Base-by-base conservation (phyloP, 2,888 invertebrate species). In the Thumatha senex region DNA sequence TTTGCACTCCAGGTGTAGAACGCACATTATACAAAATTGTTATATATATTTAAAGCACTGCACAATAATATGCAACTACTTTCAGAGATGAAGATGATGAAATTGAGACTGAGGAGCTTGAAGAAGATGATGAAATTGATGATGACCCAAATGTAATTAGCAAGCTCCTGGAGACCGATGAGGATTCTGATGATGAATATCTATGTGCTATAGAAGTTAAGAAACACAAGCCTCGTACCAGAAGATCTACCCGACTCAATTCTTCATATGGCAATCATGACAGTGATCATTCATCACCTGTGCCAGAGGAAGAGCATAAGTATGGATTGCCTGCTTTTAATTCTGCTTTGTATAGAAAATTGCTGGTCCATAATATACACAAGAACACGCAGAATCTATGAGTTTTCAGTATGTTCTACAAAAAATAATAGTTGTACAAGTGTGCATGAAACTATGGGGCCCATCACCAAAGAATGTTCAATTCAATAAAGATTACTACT, bases 111-210 rank as follows among this genome's bases (percentile, higher is more conserved):
- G 67, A 63, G 13, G 67, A 62, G 18, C 33, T 69, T 9, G 66
- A 68, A 46, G 74, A 74, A 40, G 80, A 81, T n/a, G 80, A 82
- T 34, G 84, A 82, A 39, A 68, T 83, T 11, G 82, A 89, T 62
- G 89, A 89, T 70, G 88, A 87, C 40, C 79, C 84, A 0, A 86
- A 86, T 51, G 84, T 88, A 7, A 87, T 89, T 58, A 86, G 83
- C 62, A 87, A 87, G 55, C 66, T 89, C n/a, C 58, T 86, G 12
- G 84, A 89, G 48, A 87, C 81, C 0, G 89, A 89, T 36, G 84
- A 82, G 41, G 80, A 77, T 39, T 68, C 76, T 9, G 84, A 84
- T 64, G 86, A 85, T 12, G 86, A 86, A 24, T 85, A 81, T 58
- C 74, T 74, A 42, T 82, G 80, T 47, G 58, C 77, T 0, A 62